Base-by-base conservation (phyloP, 2,888 invertebrate species). In the Ormyrus nitidulus region DNA sequence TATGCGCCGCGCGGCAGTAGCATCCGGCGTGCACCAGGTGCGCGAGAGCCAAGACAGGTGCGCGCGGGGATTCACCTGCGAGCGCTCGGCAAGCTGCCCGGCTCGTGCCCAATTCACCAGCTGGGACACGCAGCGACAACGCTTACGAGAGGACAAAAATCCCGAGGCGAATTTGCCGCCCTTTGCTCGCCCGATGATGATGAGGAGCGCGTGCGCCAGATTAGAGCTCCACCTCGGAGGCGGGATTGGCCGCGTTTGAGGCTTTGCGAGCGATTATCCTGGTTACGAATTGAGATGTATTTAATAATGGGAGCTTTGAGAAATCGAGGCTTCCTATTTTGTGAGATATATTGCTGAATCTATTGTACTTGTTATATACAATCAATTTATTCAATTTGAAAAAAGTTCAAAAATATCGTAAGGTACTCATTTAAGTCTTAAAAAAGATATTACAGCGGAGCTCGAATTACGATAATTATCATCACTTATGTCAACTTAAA, bases 71-170 rank as follows among this genome's bases (percentile, higher is more conserved):
- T 77, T 80, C 80, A 80, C 80, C 80, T 80, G 80, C 80, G 51
- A 73, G 58, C 69, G 59, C 19, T 86, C 83, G 83, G 85, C 88
- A 89, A 89, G 87, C 89, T 89, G 81, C 83, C 83, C 84, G 83
- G 85, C 77, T 61, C 46, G 54, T 54, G 68, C 86, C 85, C 83
- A 85, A 83, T 85, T 85, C 82, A 83, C 88, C 89, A 88, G 86
- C 87, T 89, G 89, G 87, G 86, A 83, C 68, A 59, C 9, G 44
- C n/a, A 44, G 61, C 11, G 44, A 59, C 53, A 49, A 11, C 61
- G 8, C 6, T 6, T 11, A n/a, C 6, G 34, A 11, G 72, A 49
- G n/a, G 56, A 34, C 34, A 72, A 72, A 72, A 77, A 72, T 66
- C 72, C 48, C 9, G 34, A n/a, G 34, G 34, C 34, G 34, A 34